Percentiles rank a stretch among this genome's conserved stretches.
Evolutionary conservation across 2,888 invertebrate genomes (phyloP).

Genomic region (Luffia ferchaultella): DNA sequence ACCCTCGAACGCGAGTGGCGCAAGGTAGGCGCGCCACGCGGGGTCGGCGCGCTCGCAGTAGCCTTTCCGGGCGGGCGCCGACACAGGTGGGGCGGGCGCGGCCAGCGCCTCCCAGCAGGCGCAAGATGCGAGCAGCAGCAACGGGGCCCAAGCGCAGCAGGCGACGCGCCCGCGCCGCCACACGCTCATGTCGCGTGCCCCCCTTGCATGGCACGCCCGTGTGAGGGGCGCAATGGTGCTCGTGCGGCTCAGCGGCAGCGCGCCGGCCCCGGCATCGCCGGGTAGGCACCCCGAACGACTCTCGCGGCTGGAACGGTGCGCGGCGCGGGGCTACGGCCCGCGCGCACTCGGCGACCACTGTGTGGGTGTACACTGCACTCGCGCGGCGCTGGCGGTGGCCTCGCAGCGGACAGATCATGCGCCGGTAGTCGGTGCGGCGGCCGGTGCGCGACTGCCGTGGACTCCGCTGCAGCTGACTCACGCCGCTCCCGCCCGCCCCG

Average conservation of each 20-base stretch:
- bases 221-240: slow-evolving; percentile 11
- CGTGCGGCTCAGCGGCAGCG: neutral
- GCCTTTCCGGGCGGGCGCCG: slow-evolving; percentile 44
- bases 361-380: neutral
- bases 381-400: neutral
- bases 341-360: neutral
- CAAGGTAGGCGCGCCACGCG: slow-evolving; percentile 60
- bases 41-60: slow-evolving; percentile 64
- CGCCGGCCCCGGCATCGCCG: slow-evolving; percentile 1
- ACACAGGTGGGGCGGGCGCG: slow-evolving; percentile 18
- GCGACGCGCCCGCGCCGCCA: slow-evolving; percentile 23
- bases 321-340: neutral
- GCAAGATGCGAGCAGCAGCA: neutral
- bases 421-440: neutral
- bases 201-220: slow-evolving; percentile 37
- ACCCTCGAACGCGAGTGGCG: slow-evolving; percentile 58
- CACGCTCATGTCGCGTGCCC: slow-evolving; percentile 52
- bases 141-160: neutral
- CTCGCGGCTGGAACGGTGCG: neutral
- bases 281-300: slow-evolving; percentile 2
- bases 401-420: neutral
- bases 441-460: neutral
- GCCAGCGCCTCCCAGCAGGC: neutral
- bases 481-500: neutral
- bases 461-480: neutral